Base-by-base conservation (phyloP, 1,140 invertebrate genomes). In the Monomorium pharaonis region DNA sequence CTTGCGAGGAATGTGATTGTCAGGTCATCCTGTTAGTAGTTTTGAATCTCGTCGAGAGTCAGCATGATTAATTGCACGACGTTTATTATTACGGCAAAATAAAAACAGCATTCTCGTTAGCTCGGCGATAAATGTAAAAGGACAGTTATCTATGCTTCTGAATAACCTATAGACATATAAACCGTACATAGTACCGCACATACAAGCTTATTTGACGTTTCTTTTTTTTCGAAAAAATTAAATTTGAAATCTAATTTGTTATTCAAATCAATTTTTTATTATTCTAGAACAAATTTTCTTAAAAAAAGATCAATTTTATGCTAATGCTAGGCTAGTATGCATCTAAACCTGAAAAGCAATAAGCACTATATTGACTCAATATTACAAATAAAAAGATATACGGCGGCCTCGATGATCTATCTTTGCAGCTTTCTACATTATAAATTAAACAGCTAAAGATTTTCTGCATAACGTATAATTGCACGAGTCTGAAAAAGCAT, bases 101-200 rank as follows among this genome's bases (percentile, higher is more conserved):
- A 67, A 65, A 78, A 78, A 65, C n/a, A 33, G 18, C 18, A 67
- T 67, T 78, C 76, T 78, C 60, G 62, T 78, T 65, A 65, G 24
- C 60, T 37, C 27, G 30, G n/a, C 30, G 24, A 60, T 76, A 76
- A 75, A 75, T 21, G 54, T 33, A 54, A 76, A 51, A 78, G 44
- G 30, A 67, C 44, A 69, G 30, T 69, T 80, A 69, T 51, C 30
- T 21, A 12, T 27, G 62, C 14, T 44, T 27, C n/a, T 69, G 14
- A 10, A 67, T 18, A 51, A 18, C 12, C 12, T 12, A 51, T 54
- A 33, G 37, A 58, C 14, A 42, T 27, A 58, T 42, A 21, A 12
- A 42, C 14, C 24, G 18, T 72, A 54, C 24, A 27, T 72, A 54
- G n/a, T 30, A 27, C 21, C 24, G 33, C 7, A n/a, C n/a, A 21